A percentile compares a stretch with the other conserved stretches of the same genome.
These are phyloP conservation scores for Heptranchias perlo DNA, from an alignment of 2,113 vertebrate genomes.

Conservation along the genomic window DNA sequence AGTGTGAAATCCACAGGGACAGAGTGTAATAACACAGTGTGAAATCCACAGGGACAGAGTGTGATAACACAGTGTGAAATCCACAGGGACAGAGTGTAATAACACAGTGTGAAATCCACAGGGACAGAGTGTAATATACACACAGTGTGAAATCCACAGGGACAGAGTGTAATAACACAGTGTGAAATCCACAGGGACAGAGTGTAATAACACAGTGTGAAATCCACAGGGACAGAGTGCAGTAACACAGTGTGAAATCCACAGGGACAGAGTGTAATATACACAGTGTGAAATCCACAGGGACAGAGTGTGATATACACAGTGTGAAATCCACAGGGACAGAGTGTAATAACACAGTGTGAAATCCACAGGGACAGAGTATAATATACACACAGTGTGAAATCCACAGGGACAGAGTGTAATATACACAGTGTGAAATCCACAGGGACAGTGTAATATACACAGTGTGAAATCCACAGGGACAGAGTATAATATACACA, in stretches of 20 bases:
- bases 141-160: no score
- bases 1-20: no score
- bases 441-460: not conserved
- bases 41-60: conserved; percentile 24
- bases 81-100: not conserved
- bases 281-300: not conserved
- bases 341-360: not conserved
- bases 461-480: not conserved
- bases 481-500: not conserved
- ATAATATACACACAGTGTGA: conserved; percentile 59
- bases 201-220: no score
- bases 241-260: conserved; percentile 66
- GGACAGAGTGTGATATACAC: not conserved
- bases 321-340: not conserved
- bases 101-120: no score
- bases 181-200: not conserved
- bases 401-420: conserved; percentile 18
- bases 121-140: not conserved
- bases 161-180: not conserved
- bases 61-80: not conserved
- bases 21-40: conserved; percentile 56
- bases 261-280: not conserved
- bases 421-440: not conserved
- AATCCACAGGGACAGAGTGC: no score
- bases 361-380: no score